A percentile compares a stretch with the other conserved stretches of the same genome.
Evolutionary conservation across 1,140 invertebrate species (phyloP).

Genomic region (Lepidurus packardi): DNA sequence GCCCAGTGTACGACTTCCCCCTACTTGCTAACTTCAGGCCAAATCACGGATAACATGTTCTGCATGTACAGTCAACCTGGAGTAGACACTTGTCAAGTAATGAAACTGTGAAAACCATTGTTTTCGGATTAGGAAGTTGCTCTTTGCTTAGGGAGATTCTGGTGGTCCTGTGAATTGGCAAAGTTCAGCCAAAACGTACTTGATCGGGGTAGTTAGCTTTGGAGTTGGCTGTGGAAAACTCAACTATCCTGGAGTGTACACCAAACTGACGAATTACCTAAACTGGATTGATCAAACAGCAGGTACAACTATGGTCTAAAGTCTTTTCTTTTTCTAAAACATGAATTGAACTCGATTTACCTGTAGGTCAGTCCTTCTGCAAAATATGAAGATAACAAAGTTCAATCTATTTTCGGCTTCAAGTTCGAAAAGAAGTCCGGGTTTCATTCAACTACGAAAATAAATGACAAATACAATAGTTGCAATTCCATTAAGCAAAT

Average conservation of each 20-base stretch:
- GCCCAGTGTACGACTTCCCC: slow-evolving; percentile 6
- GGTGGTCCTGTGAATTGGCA: slow-evolving; percentile 61
- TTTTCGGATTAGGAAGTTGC: neutral
- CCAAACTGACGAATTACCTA: slow-evolving; percentile 51
- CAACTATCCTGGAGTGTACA: slow-evolving; percentile 49
- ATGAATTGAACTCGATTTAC: neutral
- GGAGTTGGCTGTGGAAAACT: slow-evolving; percentile 49
- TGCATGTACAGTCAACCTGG: slow-evolving; percentile 27
- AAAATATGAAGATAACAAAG: neutral
- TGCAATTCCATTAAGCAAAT: no score
- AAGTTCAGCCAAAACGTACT: slow-evolving; percentile 46
- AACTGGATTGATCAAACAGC: slow-evolving; percentile 54
- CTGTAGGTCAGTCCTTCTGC: neutral
- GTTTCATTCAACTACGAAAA: no score
- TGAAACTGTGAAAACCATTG: neutral
- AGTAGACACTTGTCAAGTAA: slow-evolving; percentile 29
- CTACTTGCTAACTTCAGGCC: neutral
- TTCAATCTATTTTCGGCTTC: no score
- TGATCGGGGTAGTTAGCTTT: slow-evolving; percentile 53
- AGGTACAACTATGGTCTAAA: neutral
- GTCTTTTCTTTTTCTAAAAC: no score
- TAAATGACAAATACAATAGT: no score
- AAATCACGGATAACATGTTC: slow-evolving; percentile 29
- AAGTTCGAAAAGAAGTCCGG: no score
- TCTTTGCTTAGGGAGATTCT: slow-evolving; percentile 55